These are phyloP conservation scores for Aspidiotus rigidus DNA, from an alignment of 2,888 invertebrate genomes.

Conservation along the genomic window DNA sequence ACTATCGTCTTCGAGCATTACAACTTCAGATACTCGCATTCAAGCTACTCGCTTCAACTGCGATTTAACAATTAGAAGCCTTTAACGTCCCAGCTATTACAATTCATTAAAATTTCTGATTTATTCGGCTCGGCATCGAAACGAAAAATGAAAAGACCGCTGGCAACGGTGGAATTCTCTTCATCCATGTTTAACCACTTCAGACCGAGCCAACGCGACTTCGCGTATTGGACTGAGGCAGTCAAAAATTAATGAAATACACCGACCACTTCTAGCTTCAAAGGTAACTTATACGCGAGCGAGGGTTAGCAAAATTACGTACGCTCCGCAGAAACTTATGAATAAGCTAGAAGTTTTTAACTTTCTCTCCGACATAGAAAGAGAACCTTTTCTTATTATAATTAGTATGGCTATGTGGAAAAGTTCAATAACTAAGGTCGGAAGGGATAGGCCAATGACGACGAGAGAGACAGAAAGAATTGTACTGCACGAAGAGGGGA, in stretches of 20 bases:
- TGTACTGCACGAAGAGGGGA: background rate
- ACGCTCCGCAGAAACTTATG: conserved; percentile 29
- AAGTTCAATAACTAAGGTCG: conserved; percentile 22
- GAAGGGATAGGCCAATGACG: conserved; percentile 9
- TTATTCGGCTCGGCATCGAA: too few species aligned
- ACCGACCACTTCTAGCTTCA: conserved; percentile 27
- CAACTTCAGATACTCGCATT: too few species aligned
- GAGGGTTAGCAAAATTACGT: conserved; percentile 24
- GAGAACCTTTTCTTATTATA: conserved; percentile 31
- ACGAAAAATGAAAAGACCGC: background rate
- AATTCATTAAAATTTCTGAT: too few species aligned
- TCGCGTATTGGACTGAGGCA: background rate
- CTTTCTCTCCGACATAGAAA: conserved; percentile 24
- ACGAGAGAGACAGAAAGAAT: background rate
- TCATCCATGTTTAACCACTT: conserved; percentile 26
- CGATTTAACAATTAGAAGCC: too few species aligned
- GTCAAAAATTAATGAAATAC: conserved; percentile 33
- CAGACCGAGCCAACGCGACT: conserved; percentile 15
- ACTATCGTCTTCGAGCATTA: too few species aligned
- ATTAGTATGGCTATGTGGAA: conserved; percentile 30
- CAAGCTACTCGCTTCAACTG: too few species aligned
- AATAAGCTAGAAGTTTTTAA: conserved; percentile 33
- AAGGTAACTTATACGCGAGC: conserved; percentile 31
- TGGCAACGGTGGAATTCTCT: conserved; percentile 20
- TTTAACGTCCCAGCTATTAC: too few species aligned